Percentiles rank a stretch among this genome's conserved stretches.
These are phyloP conservation scores for Sminthopsis crassicaudata DNA, from an alignment of 2,113 vertebrate species.

Conservation along the genomic window DNA sequence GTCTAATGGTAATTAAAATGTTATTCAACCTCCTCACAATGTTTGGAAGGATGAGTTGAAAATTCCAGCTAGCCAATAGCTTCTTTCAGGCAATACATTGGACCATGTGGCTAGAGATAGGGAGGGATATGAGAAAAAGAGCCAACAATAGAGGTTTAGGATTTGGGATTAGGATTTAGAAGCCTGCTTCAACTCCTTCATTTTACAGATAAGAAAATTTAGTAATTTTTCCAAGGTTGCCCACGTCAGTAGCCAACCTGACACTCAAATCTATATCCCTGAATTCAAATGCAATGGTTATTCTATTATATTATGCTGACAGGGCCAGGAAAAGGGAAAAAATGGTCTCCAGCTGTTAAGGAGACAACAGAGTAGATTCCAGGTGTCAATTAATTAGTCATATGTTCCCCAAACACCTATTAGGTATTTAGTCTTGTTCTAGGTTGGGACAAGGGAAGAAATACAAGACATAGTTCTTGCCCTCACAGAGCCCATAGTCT, in stretches of 20 bases:
- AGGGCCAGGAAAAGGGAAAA: background rate
- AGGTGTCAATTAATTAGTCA: background rate
- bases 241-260: background rate
- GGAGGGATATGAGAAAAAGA: background rate
- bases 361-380: background rate
- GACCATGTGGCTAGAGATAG: background rate
- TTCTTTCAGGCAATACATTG: background rate
- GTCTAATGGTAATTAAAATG: slow-evolving; percentile 38
- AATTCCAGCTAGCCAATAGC: slow-evolving; percentile 27
- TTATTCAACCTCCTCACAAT: slow-evolving; percentile 17
- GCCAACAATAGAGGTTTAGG: background rate
- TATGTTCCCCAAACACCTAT: background rate
- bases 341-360: background rate
- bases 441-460: background rate
- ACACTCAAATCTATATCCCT: background rate
- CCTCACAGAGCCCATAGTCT: background rate
- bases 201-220: background rate
- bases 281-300: background rate
- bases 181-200: background rate
- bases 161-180: background rate
- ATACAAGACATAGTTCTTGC: background rate
- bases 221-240: background rate
- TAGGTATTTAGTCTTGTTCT: background rate
- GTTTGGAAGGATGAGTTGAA: background rate
- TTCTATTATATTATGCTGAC: background rate